Conservation (phyloP, 1,140 invertebrate genomes). For the Cotesia glomerata region DNA sequence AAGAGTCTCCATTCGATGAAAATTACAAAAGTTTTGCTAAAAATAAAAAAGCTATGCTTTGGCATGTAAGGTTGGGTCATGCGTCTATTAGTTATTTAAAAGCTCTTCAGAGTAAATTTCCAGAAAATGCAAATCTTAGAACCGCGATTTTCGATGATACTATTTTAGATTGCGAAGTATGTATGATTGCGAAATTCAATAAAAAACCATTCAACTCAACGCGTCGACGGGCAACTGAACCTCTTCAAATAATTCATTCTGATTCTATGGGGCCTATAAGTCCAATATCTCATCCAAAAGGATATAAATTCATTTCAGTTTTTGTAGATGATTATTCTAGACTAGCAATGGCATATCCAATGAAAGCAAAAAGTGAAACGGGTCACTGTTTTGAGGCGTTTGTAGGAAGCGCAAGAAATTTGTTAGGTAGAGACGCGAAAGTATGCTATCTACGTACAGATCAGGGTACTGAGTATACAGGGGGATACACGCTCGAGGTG, state of each 20-base stretch:
- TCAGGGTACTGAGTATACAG: conserved; percentile 30
- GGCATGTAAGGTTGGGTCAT: conserved; percentile 36
- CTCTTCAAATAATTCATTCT: conserved; percentile 30
- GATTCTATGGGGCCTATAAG: conserved; percentile 28
- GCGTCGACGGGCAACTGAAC: conserved; percentile 27
- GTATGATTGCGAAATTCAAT: conserved; percentile 33
- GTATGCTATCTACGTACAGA: background rate
- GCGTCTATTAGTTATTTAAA: conserved; percentile 32
- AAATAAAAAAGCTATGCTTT: conserved; percentile 35
- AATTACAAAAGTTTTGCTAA: conserved; percentile 18
- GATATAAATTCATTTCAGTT: conserved; percentile 26
- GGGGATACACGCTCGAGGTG: conserved; percentile 21
- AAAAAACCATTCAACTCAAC: conserved; percentile 29
- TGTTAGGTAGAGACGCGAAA: conserved; percentile 25
- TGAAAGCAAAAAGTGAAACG: conserved; percentile 29
- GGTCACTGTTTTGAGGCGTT: conserved; percentile 28
- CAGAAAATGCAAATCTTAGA: conserved; percentile 20
- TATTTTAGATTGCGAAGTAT: conserved; percentile 36
- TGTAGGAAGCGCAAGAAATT: conserved; percentile 24
- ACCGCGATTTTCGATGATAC: conserved; percentile 28
- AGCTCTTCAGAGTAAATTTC: conserved; percentile 28
- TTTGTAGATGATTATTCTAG: conserved; percentile 32
- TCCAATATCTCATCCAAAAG: conserved; percentile 6
- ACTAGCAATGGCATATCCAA: conserved; percentile 26
- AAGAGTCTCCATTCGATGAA: conserved; percentile 19